Base-by-base conservation (phyloP, 2,888 invertebrate genomes). In the Eupithecia inturbata region DNA sequence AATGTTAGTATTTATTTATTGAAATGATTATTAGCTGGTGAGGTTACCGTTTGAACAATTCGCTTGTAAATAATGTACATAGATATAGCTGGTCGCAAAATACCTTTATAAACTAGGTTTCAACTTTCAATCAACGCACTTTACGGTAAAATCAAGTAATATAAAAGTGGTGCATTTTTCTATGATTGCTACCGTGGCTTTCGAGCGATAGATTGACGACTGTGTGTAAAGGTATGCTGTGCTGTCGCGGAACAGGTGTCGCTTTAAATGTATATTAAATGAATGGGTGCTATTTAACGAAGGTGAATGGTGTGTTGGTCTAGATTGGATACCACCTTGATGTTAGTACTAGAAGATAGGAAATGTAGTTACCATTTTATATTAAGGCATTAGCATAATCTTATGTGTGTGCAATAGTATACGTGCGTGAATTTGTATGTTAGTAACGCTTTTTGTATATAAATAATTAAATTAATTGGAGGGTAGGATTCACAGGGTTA, bases 281-380 rank as follows among this genome's bases (percentile, higher is more conserved):
- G 86, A 90, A 93, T 91, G 93, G 94, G 94, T 94, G 94, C 94
- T 94, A 94, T 92, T 92, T 91, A 91, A 89, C 81, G 87, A 89
- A 87, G 93, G 92, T 93, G 91, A 89, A 89, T 82, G 93, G 93
- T 93, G 83, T 88, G 87, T 84, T 85, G 81, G 84, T 77, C 45
- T 45, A 45, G 60, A 85, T 82, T 75, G 76, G 81, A 84, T 81
- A 83, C 80, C 82, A 82, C 82, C 81, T 86, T 84, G 84, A 82
- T 84, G 82, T 83, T 85, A 77, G 74, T 83, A 78, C 82, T 86
- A 86, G 82, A 82, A 81, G 75, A 80, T 88, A 89, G 86, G 85
- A 88, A 83, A 85, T 85, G 84, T 88, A 91, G 92, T 92, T 92
- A 92, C 92, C 92, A 92, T 86, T 85, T 82, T 88, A 85, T 87